Base-by-base conservation (phyloP, 2,888 invertebrate genomes). In the Papilio demoleus region DNA sequence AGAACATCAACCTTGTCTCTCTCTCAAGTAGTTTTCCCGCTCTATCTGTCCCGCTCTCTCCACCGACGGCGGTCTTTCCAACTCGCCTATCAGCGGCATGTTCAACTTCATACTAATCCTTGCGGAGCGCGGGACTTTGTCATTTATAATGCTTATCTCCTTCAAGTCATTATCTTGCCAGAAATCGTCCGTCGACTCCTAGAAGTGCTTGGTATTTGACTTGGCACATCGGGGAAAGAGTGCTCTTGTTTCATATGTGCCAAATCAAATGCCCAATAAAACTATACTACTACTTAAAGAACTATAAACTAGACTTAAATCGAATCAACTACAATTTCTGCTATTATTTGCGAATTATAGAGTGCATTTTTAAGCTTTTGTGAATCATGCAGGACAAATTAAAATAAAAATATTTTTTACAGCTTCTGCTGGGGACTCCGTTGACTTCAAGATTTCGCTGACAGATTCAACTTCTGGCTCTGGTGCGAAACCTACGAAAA, bases 1-100 rank as follows among this genome's bases (percentile, higher is more conserved):
- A 42, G 14, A 19, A 38, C 40, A 36, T 68, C 72, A 81, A 91
- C 92, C 88, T 88, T 79, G 85, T 31, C 88, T 79, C 24, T 90
- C 88, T 45, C 79, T 85, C 77, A 81, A 60, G 73, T 85, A 88
- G 60, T 85, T 89, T 4, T 89, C 88, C 68, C 88, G 79, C 64
- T 92, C 91, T 2, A 89, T 88, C 73, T 83, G 76, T 1, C 78
- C 79, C 1, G 81, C 83, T 70, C 87, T 79, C 69, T 92, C 91
- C 0, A 86, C 76, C 0, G 91, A 91, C 0, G 87, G 86, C 0
- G 90, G 87, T 1, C 90, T 72, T 27, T 84, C 75, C 0, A 91
- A 81, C 67, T 78, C 79, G 8, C 85, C 87, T 0, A 90, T 24
- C 0, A 83, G 45, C 0, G 91, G 88, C 75, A 78, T 72, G 2